Evolutionary conservation across 2,888 invertebrate species (phyloP).

Genomic region (Dione juno): DNA sequence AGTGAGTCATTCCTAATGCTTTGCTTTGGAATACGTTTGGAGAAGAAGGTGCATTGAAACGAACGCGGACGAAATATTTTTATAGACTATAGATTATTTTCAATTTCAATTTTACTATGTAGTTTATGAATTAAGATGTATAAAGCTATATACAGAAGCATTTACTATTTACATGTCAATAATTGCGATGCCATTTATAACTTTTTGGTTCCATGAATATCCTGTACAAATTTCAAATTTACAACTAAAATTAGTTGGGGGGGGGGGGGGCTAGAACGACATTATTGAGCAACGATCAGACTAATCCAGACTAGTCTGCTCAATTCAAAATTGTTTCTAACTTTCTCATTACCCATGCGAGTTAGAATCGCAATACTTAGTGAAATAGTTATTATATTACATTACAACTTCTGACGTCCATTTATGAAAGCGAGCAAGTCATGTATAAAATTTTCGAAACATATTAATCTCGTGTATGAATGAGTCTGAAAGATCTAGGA

Average conservation of each 20-base stretch:
- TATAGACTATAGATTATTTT: no score
- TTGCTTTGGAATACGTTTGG: no score
- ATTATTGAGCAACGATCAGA: slow-evolving; percentile 28
- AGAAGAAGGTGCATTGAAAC: no score
- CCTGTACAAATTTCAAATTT: not conserved
- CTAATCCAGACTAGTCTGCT: slow-evolving; percentile 27
- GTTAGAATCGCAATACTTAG: slow-evolving; percentile 17
- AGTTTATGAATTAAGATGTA: no score
- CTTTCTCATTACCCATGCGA: slow-evolving; percentile 24
- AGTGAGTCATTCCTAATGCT: no score
- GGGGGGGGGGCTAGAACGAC: slow-evolving; percentile 18
- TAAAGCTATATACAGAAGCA: no score
- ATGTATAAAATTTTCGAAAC: slow-evolving; percentile 41
- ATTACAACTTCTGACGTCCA: slow-evolving; percentile 20
- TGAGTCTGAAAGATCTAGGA: slow-evolving; percentile 38
- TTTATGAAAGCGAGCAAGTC: slow-evolving; percentile 31
- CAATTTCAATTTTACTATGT: no score
- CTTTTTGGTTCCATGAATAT: not conserved
- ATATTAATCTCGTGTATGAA: slow-evolving; percentile 39
- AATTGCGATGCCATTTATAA: not conserved
- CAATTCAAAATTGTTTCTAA: slow-evolving; percentile 19
- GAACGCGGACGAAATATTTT: no score
- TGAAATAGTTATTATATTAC: slow-evolving; percentile 25
- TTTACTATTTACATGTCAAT: no score
- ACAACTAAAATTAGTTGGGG: slow-evolving; percentile 10